Evolutionary conservation across 2,797 vertebrate genomes (phyloP), one percentile per base, ranked within the genome.

Genomic region (Phalloptychus januarius): DNA sequence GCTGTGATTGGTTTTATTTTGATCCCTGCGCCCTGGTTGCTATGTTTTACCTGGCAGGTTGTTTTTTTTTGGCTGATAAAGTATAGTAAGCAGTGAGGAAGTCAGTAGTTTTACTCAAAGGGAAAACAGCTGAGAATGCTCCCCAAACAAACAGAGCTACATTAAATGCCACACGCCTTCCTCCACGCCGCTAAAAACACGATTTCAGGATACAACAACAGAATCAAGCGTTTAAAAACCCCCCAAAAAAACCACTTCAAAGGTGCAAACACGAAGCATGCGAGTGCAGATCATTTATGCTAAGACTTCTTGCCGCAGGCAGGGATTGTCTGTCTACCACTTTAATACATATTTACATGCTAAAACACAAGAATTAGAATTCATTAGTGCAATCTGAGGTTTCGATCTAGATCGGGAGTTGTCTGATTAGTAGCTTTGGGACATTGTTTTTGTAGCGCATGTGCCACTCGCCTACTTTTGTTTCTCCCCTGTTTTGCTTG

Each of bases 351-450:
- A 96, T 96, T 95, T 95, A 95, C 94, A 96, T 94, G 93, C 91
- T 94, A 93, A 95, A 96, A 95, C 93, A 95, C 84, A 93, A 83
- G 92, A 95, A 96, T 95, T 95, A 95, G 93, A 95, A 96, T 96
- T 95, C 94, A 96, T 96, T 95, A 95, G 93, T 87, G 83, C 89
- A 95, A 96, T 96, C 95, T 94, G 89, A 91, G 89, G 89, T 94
- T 92, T 92, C 83, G 87, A 96, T 96, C 95, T 95, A 94, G 93
- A 95, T 95, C 86, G 74, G 83, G 92, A 94, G 95, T 95, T 96
- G 95, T 96, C 92, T 95, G 94, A 96, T 96, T 95, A 96, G 94
- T 93, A 89, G 94, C 95, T 95, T 79, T 88, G 92, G 94, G 95
- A 95, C 93, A 94, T 91, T 88, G 92, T 94, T 93, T 94, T 95